Percentiles rank a stretch among this genome's conserved stretches.
Evolutionary conservation across 2,797 vertebrate species (phyloP).

Genomic region (Pseudochirops cupreus): DNA sequence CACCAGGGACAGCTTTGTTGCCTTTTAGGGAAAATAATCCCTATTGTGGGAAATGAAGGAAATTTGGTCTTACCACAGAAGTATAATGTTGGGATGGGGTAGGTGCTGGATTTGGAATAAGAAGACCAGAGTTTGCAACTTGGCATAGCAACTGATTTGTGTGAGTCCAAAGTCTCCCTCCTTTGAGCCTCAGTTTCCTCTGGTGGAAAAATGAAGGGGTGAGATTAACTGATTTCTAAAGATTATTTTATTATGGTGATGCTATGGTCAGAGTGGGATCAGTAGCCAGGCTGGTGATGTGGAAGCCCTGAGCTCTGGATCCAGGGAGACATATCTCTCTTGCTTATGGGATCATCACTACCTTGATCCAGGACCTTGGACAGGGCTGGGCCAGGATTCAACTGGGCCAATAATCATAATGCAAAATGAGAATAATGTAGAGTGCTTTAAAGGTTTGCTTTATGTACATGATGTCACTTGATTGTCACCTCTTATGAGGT

Average conservation of each 20-base stretch:
- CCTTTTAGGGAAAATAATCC: background rate
- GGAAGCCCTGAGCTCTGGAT: background rate
- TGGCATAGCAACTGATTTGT: background rate
- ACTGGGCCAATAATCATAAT: background rate
- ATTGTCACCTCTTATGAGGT: background rate
- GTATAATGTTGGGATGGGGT: background rate
- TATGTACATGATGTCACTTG: background rate
- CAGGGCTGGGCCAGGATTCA: background rate
- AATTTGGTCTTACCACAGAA: background rate
- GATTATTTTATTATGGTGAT: background rate
- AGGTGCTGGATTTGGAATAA: background rate
- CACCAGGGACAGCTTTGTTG: background rate
- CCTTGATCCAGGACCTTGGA: background rate
- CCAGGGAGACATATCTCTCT: background rate
- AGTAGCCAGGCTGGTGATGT: background rate
- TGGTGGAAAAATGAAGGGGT: background rate
- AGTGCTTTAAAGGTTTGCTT: background rate
- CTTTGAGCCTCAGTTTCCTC: background rate
- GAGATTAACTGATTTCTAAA: background rate
- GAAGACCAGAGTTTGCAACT: background rate
- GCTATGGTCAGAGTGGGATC: background rate
- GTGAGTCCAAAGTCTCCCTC: background rate
- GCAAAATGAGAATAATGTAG: background rate
- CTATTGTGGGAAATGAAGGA: background rate
- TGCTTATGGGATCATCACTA: background rate